Conservation (phyloP, 1,140 invertebrate genomes). For the Thaumetopoea pityocampa region DNA sequence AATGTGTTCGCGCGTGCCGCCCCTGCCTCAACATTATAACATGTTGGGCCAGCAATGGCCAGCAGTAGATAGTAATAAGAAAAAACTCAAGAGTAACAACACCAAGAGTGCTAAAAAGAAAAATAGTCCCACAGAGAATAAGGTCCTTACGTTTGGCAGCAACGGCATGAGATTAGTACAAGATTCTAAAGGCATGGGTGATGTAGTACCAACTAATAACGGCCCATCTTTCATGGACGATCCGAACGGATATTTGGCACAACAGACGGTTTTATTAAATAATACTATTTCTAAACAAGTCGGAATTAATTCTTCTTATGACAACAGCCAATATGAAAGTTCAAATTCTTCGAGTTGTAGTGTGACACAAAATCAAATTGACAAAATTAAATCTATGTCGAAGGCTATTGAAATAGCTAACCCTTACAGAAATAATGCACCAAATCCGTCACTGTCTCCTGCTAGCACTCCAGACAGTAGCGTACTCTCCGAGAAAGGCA, state of each 20-base stretch:
- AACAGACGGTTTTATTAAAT: conserved; percentile 89
- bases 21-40: conserved; percentile 82
- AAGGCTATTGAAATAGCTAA: conserved; percentile 42
- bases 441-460: conserved; percentile 58
- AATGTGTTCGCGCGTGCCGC: conserved; percentile 82
- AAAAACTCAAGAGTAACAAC: conserved; percentile 76
- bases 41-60: conserved; percentile 75
- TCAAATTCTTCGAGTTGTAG: conserved; percentile 16
- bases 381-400: conserved; percentile 28
- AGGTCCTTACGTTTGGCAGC: conserved; percentile 41
- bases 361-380: conserved; percentile 15
- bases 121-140: conserved; percentile 66
- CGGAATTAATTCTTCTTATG: conserved; percentile 65
- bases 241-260: conserved; percentile 90
- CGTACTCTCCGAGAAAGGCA: conserved; percentile 61
- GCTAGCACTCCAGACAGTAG: conserved; percentile 76
- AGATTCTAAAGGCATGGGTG: conserved; percentile 47
- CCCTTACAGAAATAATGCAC: conserved; percentile 51
- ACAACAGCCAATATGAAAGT: conserved; percentile 48
- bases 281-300: conserved; percentile 88
- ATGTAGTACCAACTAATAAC: conserved; percentile 46
- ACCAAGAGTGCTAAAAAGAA: conserved; percentile 77
- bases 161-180: conserved; percentile 53
- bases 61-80: conserved; percentile 78
- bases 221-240: conserved; percentile 87